These are phyloP conservation scores for Tragelaphus imberbis DNA, from an alignment of 2,113 vertebrate genomes.

Conservation along the genomic window DNA sequence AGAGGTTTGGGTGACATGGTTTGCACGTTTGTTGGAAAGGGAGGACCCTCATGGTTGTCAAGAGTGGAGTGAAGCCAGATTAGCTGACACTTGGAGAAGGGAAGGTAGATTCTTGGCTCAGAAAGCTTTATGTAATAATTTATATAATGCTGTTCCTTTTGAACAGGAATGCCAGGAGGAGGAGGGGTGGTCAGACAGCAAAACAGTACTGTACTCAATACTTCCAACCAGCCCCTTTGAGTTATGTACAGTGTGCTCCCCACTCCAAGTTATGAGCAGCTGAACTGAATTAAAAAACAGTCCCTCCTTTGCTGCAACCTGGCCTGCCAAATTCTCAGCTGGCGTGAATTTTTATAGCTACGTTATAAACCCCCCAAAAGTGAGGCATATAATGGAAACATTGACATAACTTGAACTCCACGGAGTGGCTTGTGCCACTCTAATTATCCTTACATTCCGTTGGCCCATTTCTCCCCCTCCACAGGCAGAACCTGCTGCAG, in stretches of 20 bases:
- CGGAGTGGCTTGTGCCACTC: conserved; percentile 60
- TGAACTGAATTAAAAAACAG: conserved; percentile 57
- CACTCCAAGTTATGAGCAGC: conserved; percentile 47
- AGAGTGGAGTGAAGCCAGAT: background rate
- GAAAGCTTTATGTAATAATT: background rate
- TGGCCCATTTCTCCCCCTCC: conserved; percentile 36
- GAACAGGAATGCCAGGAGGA: background rate
- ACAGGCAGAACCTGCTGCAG: background rate
- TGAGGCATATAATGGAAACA: conserved; percentile 77
- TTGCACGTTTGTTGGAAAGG: background rate
- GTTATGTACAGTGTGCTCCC: background rate
- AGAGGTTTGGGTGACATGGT: background rate
- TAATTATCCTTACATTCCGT: conserved; percentile 51
- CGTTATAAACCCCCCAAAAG: conserved; percentile 73
- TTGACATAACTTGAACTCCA: conserved; percentile 76
- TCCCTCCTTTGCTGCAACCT: conserved; percentile 37
- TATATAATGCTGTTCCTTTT: conserved; percentile 7
- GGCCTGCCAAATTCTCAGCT: conserved; percentile 71
- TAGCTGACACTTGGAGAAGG: background rate
- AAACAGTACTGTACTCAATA: background rate
- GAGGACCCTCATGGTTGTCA: background rate
- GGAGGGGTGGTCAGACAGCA: background rate
- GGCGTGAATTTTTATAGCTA: conserved; percentile 75
- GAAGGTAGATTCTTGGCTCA: background rate
- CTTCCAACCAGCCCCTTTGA: background rate